Conservation (phyloP, 1,140 invertebrate genomes). For the Nymphalis io region DNA sequence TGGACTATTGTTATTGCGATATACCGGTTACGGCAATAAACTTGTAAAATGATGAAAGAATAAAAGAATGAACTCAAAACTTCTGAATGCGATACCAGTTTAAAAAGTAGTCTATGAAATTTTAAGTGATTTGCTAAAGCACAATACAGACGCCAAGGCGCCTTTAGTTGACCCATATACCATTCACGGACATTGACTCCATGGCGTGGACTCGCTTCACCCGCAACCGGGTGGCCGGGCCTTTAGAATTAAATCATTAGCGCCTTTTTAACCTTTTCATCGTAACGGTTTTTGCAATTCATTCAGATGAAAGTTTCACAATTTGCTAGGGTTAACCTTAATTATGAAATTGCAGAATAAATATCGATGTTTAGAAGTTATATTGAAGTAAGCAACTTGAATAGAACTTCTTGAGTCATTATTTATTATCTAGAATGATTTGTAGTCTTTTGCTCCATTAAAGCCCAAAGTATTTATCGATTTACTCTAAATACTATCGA, state of each 20-base stretch:
- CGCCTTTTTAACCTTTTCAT: constrained; percentile 34
- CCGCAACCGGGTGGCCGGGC: constrained; percentile 32
- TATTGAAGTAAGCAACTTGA: not conserved
- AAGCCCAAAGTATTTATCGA: too few species aligned
- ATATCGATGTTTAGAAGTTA: not conserved
- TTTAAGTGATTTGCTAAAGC: constrained; percentile 53
- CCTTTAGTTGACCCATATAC: constrained; percentile 75
- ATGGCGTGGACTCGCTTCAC: constrained; percentile 49
- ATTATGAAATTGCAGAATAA: constrained; percentile 8
- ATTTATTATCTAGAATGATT: too few species aligned
- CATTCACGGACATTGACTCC: constrained; percentile 69
- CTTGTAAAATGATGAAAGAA: constrained; percentile 46
- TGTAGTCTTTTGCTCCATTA: too few species aligned
- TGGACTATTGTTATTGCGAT: constrained; percentile 32
- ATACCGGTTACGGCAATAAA: constrained; percentile 31
- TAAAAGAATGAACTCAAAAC: constrained; percentile 48
- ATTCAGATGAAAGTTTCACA: constrained; percentile 27
- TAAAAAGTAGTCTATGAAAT: constrained; percentile 51
- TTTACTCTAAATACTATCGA: too few species aligned
- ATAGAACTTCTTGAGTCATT: not conserved
- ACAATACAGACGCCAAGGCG: constrained; percentile 72
- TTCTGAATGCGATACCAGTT: constrained; percentile 49
- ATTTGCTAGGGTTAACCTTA: constrained; percentile 22
- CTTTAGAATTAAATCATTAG: constrained; percentile 35
- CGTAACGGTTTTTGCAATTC: constrained; percentile 31